phyloP scores from a whole-genome alignment of 64 coral and sea anemone genomes.

The Montipora cactus region DNA sequence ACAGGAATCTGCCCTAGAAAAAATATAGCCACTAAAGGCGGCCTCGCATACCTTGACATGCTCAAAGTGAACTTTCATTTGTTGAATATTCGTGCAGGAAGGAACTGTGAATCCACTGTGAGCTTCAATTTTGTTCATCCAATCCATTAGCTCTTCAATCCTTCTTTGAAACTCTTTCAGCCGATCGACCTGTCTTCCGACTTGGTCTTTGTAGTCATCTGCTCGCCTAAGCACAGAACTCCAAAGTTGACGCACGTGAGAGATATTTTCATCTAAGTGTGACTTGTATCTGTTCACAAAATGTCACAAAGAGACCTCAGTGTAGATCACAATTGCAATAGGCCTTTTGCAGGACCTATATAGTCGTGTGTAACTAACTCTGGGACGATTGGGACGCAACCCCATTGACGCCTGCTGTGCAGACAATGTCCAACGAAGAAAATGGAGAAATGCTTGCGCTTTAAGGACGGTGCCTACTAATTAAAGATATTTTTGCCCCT shows the following conservation, averaged over 20 bases:
- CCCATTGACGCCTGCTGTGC: too few species aligned
- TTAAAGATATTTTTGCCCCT: too few species aligned
- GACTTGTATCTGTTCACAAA: neutral
- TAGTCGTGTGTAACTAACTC: too few species aligned
- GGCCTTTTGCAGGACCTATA: too few species aligned
- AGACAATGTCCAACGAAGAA: too few species aligned
- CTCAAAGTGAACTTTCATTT: slow-evolving; percentile 95
- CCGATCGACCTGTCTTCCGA: slow-evolving; percentile 67
- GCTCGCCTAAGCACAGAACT: slow-evolving; percentile 59
- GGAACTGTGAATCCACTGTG: slow-evolving; percentile 86
- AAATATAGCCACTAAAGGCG: neutral
- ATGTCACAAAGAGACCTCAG: neutral
- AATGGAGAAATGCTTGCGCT: too few species aligned
- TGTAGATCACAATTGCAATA: too few species aligned
- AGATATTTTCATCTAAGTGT: slow-evolving; percentile 19
- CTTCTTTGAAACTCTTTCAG: slow-evolving; percentile 74
- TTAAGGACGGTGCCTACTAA: too few species aligned
- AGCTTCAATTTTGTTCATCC: slow-evolving; percentile 84
- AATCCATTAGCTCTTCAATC: slow-evolving; percentile 61
- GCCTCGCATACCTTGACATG: slow-evolving; percentile 87
- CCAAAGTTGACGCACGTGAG: slow-evolving; percentile 59
- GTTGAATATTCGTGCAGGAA: slow-evolving; percentile 75
- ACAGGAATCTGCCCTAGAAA: too few species aligned
- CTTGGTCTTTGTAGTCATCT: slow-evolving; percentile 78
- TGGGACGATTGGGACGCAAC: too few species aligned